phyloP scores from a whole-genome alignment of 2,888 invertebrate genomes.

The Diploptera punctata region DNA sequence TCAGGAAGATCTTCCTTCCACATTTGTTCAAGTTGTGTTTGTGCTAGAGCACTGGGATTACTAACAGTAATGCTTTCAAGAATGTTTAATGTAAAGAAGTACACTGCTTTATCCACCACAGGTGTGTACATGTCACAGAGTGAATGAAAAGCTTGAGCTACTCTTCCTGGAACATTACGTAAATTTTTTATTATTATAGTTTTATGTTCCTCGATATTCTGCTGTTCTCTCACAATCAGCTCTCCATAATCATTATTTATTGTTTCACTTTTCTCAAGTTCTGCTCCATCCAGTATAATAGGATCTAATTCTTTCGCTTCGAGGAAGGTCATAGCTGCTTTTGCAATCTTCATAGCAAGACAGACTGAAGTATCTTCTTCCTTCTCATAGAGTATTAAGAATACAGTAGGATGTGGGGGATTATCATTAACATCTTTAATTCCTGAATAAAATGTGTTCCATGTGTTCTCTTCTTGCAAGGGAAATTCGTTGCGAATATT shows the following conservation, averaged over 20 bases:
- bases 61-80: not conserved
- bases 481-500: constrained; percentile 13
- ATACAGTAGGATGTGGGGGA: not conserved
- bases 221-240: not conserved
- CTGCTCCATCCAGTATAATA: not conserved
- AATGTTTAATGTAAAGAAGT: constrained; percentile 8
- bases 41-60: not conserved
- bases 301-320: not conserved
- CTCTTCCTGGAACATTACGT: not conserved
- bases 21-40: not conserved
- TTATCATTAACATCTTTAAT: not conserved
- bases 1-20: not conserved
- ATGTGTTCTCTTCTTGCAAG: not conserved
- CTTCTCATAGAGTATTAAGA: not conserved
- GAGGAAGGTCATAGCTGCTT: not conserved
- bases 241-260: not conserved
- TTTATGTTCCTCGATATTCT: not conserved
- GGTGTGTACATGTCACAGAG: constrained; percentile 10
- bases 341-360: not conserved
- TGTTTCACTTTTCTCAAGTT: not conserved
- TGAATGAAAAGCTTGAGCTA: constrained; percentile 12
- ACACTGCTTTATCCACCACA: constrained; percentile 8
- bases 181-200: constrained; percentile 4
- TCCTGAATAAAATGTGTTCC: not conserved
- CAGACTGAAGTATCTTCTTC: constrained; percentile 9